Percentiles rank a stretch among this genome's conserved stretches.
Evolutionary conservation across 2,113 vertebrate genomes (phyloP).

Genomic region (Columbina picui): DNA sequence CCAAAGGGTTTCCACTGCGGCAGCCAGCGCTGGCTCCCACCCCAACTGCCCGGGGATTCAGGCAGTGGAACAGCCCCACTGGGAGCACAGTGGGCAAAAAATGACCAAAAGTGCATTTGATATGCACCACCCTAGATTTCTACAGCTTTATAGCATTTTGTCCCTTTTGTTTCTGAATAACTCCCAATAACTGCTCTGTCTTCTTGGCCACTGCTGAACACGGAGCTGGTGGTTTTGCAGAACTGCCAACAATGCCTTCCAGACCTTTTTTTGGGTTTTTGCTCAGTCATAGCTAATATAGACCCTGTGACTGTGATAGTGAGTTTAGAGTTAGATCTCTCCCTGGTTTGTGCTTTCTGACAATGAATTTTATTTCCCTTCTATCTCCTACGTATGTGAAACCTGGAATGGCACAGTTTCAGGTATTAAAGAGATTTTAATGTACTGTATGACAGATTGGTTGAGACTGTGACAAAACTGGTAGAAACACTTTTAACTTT

Average conservation of each 20-base stretch:
- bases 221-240: not conserved
- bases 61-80: not conserved
- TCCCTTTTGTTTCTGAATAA: not conserved
- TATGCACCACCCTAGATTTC: not conserved
- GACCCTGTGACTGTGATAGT: not conserved
- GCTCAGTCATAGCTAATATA: not conserved
- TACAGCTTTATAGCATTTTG: not conserved
- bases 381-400: not conserved
- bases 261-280: not conserved
- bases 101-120: not conserved
- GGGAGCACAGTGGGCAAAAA: not conserved
- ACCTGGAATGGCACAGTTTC: not conserved
- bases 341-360: not conserved
- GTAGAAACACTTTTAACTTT: not conserved
- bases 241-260: not conserved
- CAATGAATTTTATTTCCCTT: not conserved
- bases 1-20: not conserved
- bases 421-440: not conserved
- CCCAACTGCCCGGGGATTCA: not conserved
- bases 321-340: not conserved
- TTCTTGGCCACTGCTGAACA: not conserved
- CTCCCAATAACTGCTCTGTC: not conserved
- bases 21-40: fast-evolving
- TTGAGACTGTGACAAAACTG: not conserved
- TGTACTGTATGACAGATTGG: not conserved